Evolutionary conservation across 2,113 vertebrate genomes (phyloP).

Genomic region (Benitochromis conjunctus): DNA sequence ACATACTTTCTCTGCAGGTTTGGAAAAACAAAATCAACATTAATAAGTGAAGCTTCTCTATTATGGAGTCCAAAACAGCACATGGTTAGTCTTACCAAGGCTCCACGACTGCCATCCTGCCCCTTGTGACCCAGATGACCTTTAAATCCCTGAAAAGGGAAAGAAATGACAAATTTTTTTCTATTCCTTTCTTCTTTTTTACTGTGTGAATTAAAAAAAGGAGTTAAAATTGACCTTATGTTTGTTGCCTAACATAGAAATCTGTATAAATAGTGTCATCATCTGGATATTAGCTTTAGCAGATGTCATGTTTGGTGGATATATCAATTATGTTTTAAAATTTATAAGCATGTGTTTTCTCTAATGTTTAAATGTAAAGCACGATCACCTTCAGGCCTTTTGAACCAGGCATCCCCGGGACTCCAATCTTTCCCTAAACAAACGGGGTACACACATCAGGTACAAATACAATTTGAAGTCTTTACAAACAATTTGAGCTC

Average conservation of each 20-base stretch:
- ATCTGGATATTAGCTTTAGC: background rate
- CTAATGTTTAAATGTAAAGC: background rate
- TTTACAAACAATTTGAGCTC: background rate
- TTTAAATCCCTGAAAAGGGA: slow-evolving; percentile 56
- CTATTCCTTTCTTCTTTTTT: background rate
- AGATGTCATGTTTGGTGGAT: background rate
- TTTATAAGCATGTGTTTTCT: accelerated
- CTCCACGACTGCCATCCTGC: slow-evolving; percentile 62
- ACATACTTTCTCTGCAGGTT: background rate
- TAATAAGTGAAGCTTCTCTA: background rate
- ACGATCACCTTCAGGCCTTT: slow-evolving; percentile 69
- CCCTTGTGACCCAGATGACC: slow-evolving; percentile 62
- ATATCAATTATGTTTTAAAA: background rate
- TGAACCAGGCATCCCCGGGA: slow-evolving; percentile 48
- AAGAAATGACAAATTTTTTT: accelerated
- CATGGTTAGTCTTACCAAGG: slow-evolving; percentile 39
- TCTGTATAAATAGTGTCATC: background rate
- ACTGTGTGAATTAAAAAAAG: background rate
- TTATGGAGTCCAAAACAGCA: background rate
- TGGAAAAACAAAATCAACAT: too few species aligned
- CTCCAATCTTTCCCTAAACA: slow-evolving; percentile 64
- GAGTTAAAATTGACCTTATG: background rate
- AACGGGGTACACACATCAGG: background rate
- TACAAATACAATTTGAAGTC: background rate
- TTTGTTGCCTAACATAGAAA: background rate